Evolutionary conservation across 1,140 invertebrate species (phyloP).

Genomic region (Papilio dardanus): DNA sequence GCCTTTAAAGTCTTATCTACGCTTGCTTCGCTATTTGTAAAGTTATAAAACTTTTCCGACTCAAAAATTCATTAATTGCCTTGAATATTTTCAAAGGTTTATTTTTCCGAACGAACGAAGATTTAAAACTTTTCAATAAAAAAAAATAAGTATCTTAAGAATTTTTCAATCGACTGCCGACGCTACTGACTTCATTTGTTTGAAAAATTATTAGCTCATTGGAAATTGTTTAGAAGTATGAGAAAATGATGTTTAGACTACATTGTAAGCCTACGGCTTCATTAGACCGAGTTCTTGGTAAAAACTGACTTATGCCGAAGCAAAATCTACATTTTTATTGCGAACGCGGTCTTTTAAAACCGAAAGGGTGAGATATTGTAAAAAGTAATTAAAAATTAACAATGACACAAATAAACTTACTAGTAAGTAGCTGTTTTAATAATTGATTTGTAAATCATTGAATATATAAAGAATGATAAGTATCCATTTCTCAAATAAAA

Average conservation of each 20-base stretch:
- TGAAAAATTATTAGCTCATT: conserved; percentile 7
- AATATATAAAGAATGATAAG: not conserved
- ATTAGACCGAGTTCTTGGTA: too few relatives aligned
- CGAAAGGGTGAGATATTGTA: too few relatives aligned
- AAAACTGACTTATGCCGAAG: too few relatives aligned
- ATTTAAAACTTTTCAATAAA: conserved; percentile 33
- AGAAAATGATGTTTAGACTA: not conserved
- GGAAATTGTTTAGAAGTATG: not conserved
- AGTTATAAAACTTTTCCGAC: conserved; percentile 36
- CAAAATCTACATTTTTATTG: too few relatives aligned
- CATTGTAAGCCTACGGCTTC: too few relatives aligned
- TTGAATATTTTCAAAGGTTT: conserved; percentile 37
- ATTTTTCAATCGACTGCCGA: conserved; percentile 15
- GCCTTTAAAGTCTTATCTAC: conserved; percentile 38
- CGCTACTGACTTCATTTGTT: conserved; percentile 12
- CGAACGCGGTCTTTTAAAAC: too few relatives aligned
- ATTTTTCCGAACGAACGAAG: conserved; percentile 37
- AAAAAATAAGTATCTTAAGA: conserved; percentile 23
- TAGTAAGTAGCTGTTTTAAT: too few relatives aligned
- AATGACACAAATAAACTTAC: too few relatives aligned
- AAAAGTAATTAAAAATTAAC: too few relatives aligned
- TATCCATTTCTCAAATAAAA: not conserved
- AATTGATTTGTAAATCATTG: not conserved
- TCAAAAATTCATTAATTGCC: conserved; percentile 38
- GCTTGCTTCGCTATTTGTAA: conserved; percentile 39